Base-by-base conservation (phyloP, 2,888 invertebrate genomes). In the Hanleya hanleyi region DNA sequence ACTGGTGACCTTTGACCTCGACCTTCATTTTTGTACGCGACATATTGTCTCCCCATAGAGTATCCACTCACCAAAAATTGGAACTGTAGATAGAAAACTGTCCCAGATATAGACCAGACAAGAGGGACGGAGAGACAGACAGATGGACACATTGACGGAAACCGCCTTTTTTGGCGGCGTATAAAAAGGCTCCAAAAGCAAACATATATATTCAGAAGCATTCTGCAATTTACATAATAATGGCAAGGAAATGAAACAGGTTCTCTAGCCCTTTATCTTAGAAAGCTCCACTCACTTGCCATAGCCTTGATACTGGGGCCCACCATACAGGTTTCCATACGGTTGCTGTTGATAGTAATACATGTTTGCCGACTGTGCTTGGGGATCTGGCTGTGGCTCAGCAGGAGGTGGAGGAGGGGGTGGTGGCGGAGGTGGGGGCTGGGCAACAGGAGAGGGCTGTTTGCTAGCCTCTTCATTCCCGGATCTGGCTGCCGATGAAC, bases 391-490 rank as follows among this genome's bases (percentile, higher is more conserved):
- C 35, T 9, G 15, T 68, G 61, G 50, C 49, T 26, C 67, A 38
- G 50, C 67, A 38, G 26, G 76, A 67, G 69, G 61, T 35, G 38
- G 67, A 49, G 38, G 67, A 49, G 62, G 75, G 71, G 67, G 47
- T 66, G 61, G 77, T 49, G 67, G 67, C 50, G 50, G 75, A 22
- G 75, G 77, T 26, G 74, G 71, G 35, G 74, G 70, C n/a, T 61
- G 61, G 5, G 22, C 29, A 15, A 68, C 22, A 15, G 62, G 35
- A 33, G 29, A 41, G 37, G 61, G 9, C 33, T 66, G 47, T 67
- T 29, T 29, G 12, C 6, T 29, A 36, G 22, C 26, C 2, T 22
- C 66, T 35, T 71, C 67, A 37, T 26, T 38, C 3, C 37, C 38
- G 15, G 26, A 29, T 3, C 36, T 57, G 5, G 33, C 37, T 32